Evolutionary conservation across 2,888 invertebrate genomes (phyloP), one percentile per base, ranked within the genome.

Genomic region (Acleris holmiana): DNA sequence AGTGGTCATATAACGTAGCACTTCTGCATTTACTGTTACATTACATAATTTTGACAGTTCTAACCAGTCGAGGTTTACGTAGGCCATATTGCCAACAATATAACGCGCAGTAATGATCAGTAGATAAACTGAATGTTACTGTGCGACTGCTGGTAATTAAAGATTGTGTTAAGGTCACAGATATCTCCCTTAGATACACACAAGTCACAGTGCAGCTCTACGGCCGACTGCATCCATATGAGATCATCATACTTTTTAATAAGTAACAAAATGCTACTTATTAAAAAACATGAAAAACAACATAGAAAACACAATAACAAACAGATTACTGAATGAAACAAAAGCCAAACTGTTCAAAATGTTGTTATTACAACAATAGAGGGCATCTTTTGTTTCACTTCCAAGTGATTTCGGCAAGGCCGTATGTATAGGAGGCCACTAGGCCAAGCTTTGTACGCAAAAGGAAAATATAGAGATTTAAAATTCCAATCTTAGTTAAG

Each of bases 361-460:
- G 40, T 25, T 50, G 25, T 46, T 51, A 51, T 18, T 29, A 57
- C 50, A 21, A 64, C 58, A 58, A 48, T 58, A 58, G 25, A 48
- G 25, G 48, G 41, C 44, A 56, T 56, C 53, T 58, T 58, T 64
- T 53, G 64, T 64, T 58, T 58, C 51, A 58, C 17, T 53, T 25
- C 53, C 25, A 58, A 35, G 48, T 46, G 35, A 35, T 17, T 63
- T 58, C 47, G 53, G 53, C 63, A 64, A 58, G 58, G 48, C 48
- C 64, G 41, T 48, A 17, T 18, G 18, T 48, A 23, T 40, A 57
- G 49, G 40, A 58, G 47, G 40, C 58, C 47, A 53, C 44, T 57
- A 46, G 46, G 57, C 40, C 35, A 40, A 61, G 18, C 54, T 23
- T 46, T 40, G 46, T 40, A 54, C 17, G 5, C 13, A 53, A 18